A percentile compares a stretch with the other conserved stretches of the same genome.
Conservation (phyloP, 2,888 invertebrate genomes). For the Chloroclysta siterata region DNA sequence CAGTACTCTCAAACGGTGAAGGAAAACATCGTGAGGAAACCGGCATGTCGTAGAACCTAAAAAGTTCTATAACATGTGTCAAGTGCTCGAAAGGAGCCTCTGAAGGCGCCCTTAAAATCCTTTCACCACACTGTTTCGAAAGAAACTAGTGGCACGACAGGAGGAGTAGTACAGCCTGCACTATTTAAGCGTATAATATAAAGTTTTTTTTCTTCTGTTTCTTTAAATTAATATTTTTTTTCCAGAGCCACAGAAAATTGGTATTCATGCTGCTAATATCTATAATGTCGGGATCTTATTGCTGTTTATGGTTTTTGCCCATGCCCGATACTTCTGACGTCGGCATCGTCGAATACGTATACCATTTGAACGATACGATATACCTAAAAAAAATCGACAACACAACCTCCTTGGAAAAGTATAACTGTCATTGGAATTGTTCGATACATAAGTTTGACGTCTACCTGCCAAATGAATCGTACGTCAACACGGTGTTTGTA, state of each 20-base stretch:
- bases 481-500: constrained; percentile 64
- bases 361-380: constrained; percentile 70
- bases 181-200: too few species aligned
- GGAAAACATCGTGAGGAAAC: too few species aligned
- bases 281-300: constrained; percentile 87
- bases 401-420: constrained; percentile 57
- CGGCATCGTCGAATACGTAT: constrained; percentile 45
- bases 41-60: too few species aligned
- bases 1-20: too few species aligned
- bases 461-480: constrained; percentile 64
- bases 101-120: too few species aligned
- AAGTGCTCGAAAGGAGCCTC: too few species aligned
- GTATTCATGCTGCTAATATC: constrained; percentile 89
- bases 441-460: constrained; percentile 57
- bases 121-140: too few species aligned
- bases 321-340: constrained; percentile 49
- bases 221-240: constrained; percentile 30
- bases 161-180: too few species aligned
- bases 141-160: too few species aligned
- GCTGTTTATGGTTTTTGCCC: constrained; percentile 88
- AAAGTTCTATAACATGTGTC: too few species aligned
- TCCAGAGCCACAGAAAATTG: constrained; percentile 86
- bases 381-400: constrained; percentile 54
- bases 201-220: too few species aligned
- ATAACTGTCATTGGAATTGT: constrained; percentile 74